Conservation (phyloP, 2,888 invertebrate species). For the Ennomos quercinarius region DNA sequence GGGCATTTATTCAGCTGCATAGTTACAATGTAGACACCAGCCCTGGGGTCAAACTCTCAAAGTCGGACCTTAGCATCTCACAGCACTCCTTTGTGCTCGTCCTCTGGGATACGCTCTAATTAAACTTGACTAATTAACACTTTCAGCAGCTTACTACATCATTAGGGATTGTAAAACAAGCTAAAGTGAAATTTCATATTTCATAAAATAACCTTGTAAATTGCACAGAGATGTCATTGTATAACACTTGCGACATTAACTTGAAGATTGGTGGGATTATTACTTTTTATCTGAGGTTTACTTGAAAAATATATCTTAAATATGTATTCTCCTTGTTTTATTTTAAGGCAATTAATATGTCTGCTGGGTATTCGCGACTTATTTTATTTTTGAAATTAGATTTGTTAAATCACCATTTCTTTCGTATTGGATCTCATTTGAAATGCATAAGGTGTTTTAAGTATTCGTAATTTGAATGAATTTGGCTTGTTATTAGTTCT, state of each 20-base stretch:
- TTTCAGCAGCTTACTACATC: constrained; percentile 33
- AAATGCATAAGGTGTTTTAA: constrained; percentile 26
- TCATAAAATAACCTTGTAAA: constrained; percentile 11
- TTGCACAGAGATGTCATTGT: constrained; percentile 19
- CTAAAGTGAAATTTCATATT: constrained; percentile 25
- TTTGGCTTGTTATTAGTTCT: constrained; percentile 13
- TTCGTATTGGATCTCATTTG: constrained; percentile 27
- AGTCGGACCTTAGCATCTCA: constrained; percentile 38
- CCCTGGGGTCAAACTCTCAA: constrained; percentile 42
- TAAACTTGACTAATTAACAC: constrained; percentile 53
- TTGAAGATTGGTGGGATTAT: constrained; percentile 13
- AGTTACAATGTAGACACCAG: constrained; percentile 9
- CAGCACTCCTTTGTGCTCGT: constrained; percentile 49
- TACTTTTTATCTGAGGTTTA: constrained; percentile 1
- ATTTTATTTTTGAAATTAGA: constrained; percentile 21
- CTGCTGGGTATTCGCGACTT: constrained; percentile 1
- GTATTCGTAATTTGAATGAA: constrained; percentile 22
- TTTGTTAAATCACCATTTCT: constrained; percentile 15
- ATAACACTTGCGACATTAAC: constrained; percentile 8
- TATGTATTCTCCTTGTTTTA: constrained; percentile 13
- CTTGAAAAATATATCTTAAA: constrained; percentile 15
- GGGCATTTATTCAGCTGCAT: constrained; percentile 16
- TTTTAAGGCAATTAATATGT: constrained; percentile 20
- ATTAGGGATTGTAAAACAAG: constrained; percentile 27
- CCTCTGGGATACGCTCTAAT: constrained; percentile 48